Base-by-base conservation (phyloP, 2,888 invertebrate genomes). In the Ormyrus rosae region DNA sequence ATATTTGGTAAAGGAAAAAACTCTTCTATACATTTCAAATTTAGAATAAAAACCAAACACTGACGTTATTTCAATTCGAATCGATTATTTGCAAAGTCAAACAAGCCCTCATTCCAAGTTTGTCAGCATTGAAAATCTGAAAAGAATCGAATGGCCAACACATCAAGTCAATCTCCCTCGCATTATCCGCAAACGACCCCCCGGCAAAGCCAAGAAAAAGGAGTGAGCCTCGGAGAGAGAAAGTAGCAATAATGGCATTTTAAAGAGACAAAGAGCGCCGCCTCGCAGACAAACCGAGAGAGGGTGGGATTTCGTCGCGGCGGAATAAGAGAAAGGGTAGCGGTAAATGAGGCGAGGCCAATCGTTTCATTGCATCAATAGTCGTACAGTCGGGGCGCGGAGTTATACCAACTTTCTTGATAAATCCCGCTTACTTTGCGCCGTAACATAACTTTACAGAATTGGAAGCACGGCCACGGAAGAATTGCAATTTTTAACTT, bases 331-430 rank as follows among this genome's bases (percentile, higher is more conserved):
- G 79, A 60, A 64, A 50, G 61, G 87, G 84, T 86, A 85, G 61
- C 67, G 13, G 88, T 87, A 89, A 90, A 90, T 90, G 90, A 90
- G 89, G 88, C 89, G 89, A 86, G 88, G 88, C 90, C 89, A 90
- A 90, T 90, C 90, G 90, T 90, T 90, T 90, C 90, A 90, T 90
- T 90, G 90, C 90, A 90, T 90, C 90, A 89, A 90, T 90, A 90
- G 90, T 90, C 90, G 88, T 89, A 74, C 71, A 88, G 13, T 51
- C 48, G 50, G 46, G 9, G 70, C 61, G 67, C 67, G 83, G 87
- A 89, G 90, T 90, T 90, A 88, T 89, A 89, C 90, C 87, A 90
- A 90, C 89, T 90, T 90, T 90, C 90, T 90, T 90, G 90, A 90
- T 90, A 90, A 90, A 90, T 90, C 87, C 89, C 89, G 89, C 88